These are phyloP conservation scores for Trachemys scripta DNA, from an alignment of 2,113 vertebrate species.

Conservation along the genomic window DNA sequence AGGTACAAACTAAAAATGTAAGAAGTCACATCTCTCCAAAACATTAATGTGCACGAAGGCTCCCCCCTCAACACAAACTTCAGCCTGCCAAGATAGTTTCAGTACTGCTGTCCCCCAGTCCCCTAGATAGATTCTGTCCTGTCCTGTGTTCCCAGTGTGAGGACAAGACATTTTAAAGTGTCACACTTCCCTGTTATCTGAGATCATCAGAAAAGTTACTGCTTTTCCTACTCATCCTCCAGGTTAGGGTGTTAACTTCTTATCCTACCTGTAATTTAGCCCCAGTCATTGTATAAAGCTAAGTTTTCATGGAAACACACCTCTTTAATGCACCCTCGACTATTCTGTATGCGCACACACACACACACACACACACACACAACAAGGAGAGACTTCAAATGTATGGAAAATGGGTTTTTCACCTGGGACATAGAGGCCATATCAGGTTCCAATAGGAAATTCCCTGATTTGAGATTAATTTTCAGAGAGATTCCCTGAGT, in stretches of 20 bases:
- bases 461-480: not conserved
- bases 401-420: fast-evolving
- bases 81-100: not conserved
- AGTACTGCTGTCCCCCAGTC: not conserved
- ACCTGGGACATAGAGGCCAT: not conserved
- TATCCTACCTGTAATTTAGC: not conserved
- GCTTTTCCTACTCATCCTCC: not conserved
- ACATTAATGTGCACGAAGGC: fast-evolving
- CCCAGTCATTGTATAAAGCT: not conserved
- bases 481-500: not conserved
- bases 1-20: not conserved
- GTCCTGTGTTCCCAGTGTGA: not conserved
- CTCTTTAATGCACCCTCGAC: not conserved
- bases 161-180: not conserved
- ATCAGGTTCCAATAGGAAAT: not conserved
- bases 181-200: not conserved
- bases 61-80: not conserved
- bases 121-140: not conserved
- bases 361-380: not conserved
- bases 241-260: not conserved
- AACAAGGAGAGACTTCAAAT: not conserved
- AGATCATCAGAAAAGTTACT: not conserved
- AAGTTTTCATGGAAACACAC: not conserved
- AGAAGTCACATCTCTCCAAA: not conserved
- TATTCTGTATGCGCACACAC: not conserved